Base-by-base conservation (phyloP, 1,140 invertebrate genomes). In the Cephus cinctus region DNA sequence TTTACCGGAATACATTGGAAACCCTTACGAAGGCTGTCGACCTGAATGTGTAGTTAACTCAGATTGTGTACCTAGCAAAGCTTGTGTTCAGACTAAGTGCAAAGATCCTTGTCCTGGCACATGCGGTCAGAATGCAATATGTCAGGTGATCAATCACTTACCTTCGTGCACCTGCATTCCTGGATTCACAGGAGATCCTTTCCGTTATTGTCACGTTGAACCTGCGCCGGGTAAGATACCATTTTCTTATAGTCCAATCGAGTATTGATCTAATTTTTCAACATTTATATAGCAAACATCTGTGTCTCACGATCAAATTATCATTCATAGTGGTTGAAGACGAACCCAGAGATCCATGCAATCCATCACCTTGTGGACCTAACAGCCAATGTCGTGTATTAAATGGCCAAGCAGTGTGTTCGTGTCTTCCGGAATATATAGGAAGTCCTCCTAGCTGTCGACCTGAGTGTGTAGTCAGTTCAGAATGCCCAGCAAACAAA, bases 181-280 rank as follows among this genome's bases (percentile, higher is more conserved):
- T 15, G 86, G 87, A 23, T 90, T 81, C 62, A 80, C 81, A 12
- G 87, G 87, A 57, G 85, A 89, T 76, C 83, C 85, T n/a, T 84
- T 84, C 57, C 31, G 48, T 46, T 50, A 51, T 22, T 73, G 43
- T 30, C 15, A n/a, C n/a, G n/a, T n/a, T n/a, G n/a, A n/a, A n/a
- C n/a, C n/a, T n/a, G n/a, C n/a, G n/a, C n/a, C n/a, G n/a, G n/a
- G 43, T 46, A 46, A n/a, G n/a, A n/a, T n/a, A n/a, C n/a, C 5
- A 27, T 27, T 20, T 3, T 14, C 12, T 40, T 36, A 6, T 20
- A 6, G 5, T 31, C 31, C 14, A n/a, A 12, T 27, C n/a, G 1
- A 19, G 30, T 15, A 12, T 34, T 20, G 16, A 23, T 20, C 14
- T 21, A 5, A 5, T 36, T 14, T 14, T 9, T 15, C 8, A 15